Evolutionary conservation across 2,888 invertebrate species (phyloP).

Genomic region (Lasioglossum marginatum): DNA sequence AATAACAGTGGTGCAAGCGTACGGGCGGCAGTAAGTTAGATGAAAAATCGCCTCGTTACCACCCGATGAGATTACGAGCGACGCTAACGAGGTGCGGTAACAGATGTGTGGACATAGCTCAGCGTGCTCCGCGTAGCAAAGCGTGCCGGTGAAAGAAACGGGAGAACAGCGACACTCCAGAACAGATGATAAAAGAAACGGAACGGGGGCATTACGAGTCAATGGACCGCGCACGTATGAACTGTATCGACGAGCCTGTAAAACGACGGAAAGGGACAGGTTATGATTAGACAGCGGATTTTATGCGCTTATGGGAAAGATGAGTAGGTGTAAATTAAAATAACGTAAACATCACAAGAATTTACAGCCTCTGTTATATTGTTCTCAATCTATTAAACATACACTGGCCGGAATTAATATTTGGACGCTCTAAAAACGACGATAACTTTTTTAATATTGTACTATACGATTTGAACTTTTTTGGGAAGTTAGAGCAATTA

Average conservation of each 20-base stretch:
- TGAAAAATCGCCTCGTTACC: not conserved
- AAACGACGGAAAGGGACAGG: slow-evolving; percentile 9
- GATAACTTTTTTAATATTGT: too few species aligned
- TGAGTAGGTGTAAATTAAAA: too few species aligned
- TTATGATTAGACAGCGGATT: too few species aligned
- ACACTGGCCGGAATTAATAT: too few species aligned
- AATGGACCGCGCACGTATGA: slow-evolving; percentile 18
- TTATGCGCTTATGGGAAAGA: too few species aligned
- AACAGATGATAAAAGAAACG: slow-evolving; percentile 13
- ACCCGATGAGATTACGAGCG: slow-evolving; percentile 1
- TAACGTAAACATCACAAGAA: too few species aligned
- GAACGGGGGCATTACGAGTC: slow-evolving; percentile 29
- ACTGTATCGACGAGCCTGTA: slow-evolving; percentile 31
- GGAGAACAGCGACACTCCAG: not conserved
- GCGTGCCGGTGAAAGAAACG: not conserved
- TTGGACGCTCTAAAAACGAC: too few species aligned
- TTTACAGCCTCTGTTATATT: too few species aligned
- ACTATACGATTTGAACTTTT: too few species aligned
- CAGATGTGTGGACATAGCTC: not conserved
- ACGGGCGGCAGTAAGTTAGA: not conserved
- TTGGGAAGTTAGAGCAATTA: too few species aligned
- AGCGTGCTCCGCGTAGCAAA: not conserved
- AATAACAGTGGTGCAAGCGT: not conserved
- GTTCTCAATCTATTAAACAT: too few species aligned
- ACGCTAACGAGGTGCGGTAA: not conserved